Evolutionary conservation across 2,888 invertebrate genomes (phyloP), one percentile per base, ranked within the genome.

Genomic region (Theodoxus fluviatilis): DNA sequence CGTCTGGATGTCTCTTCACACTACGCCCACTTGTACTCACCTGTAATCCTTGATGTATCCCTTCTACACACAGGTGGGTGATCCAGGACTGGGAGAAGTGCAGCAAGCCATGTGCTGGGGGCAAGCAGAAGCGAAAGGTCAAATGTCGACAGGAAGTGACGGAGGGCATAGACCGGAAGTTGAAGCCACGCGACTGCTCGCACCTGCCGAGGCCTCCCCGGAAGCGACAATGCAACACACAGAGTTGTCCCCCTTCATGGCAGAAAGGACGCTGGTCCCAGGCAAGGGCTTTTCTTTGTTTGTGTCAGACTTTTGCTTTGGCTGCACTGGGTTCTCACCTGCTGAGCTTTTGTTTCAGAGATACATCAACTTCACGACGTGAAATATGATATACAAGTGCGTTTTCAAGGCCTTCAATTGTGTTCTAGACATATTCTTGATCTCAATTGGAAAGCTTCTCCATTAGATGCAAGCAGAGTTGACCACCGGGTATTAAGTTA

Each of bases 201-300:
- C 65, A 71, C 22, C 52, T 63, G 31, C 33, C 67, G 0, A 76
- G 77, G 66, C 83, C 83, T n/a, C 67, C 69, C 3, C 72, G 74
- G 15, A 78, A 79, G 70, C 74, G 76, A 31, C 72, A 78, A 28
- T 84, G 84, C 74, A 82, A 83, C 69, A 76, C 77, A 4, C 79
- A 80, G 37, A 78, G 79, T 40, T 81, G 81, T 74, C 78, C 79
- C 7, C 95, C 97, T 0, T 90, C 91, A 67, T 98, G 95, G 93
- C 93, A 94, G 83, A 89, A 91, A 35, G 95, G 93, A 68, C 93
- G 93, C 4, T 98, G 98, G 98, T 93, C 92, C 84, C 40, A 35
- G 9, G 61, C 65, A 40, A 47, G 49, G 37, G 55, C 12, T 37
- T 59, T 3, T 28, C 18, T 38, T 2, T 9, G 18, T 52, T 31